Evolutionary conservation across 2,888 invertebrate genomes (phyloP), one percentile per base, ranked within the genome.

Genomic region (Synanthedon tipuliformis): DNA sequence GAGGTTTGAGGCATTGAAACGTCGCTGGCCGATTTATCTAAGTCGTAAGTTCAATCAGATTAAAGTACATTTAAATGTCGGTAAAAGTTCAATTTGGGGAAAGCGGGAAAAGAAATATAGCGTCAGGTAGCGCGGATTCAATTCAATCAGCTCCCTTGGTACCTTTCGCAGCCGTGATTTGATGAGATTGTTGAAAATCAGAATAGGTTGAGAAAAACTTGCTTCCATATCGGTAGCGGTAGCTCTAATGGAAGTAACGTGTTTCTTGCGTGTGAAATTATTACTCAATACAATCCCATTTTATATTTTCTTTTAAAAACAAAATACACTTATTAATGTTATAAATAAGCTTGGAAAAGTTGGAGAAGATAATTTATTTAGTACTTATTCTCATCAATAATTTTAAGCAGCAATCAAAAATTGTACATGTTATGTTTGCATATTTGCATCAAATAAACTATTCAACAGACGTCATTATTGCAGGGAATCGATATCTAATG

Each of bases 101-200:
- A 77, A 79, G 71, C 73, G 78, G 74, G 68, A 71, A 51, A 83
- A 85, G 81, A 85, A 85, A 83, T 84, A 83, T 79, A 75, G 80
- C 72, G 73, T 61, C 71, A 78, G 78, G 85, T 81, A 78, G 71
- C 64, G 71, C 13, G 78, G 72, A 69, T 78, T 81, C 85, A 82
- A 87, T 87, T 85, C 85, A 85, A 86, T 87, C 87, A 84, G 81
- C 65, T 79, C 79, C 85, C 79, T 74, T 69, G 77, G 76, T 78
- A 65, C 78, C 74, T 78, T 73, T 65, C 73, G 67, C 69, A 65
- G 71, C 65, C 65, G 69, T 73, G 79, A 81, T 86, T 86, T 86
- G 86, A 86, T 86, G 84, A 81, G 83, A 86, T 85, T 84, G 85
- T 85, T 75, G 78, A 69, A 75, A 81, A 81, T 78, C 77, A 77